Evolutionary conservation across 1,140 invertebrate species (phyloP), one percentile per base, ranked within the genome.

Genomic region (Zaprionus capensis): DNA sequence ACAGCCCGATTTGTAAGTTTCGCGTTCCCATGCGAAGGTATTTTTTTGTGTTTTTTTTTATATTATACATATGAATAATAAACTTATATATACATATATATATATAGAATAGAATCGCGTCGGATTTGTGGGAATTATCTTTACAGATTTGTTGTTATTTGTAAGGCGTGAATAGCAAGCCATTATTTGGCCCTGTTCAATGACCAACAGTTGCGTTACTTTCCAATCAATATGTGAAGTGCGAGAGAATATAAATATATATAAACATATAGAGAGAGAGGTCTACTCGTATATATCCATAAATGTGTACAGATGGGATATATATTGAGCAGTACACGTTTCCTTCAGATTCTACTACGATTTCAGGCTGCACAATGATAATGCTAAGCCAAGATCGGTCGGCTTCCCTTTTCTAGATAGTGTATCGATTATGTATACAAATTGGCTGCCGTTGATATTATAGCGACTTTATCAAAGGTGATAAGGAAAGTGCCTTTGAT

Each of bases 401-500:
- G 41, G 41, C 41, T 46, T 17, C n/a, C 53, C 17, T 58, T 58
- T 63, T 57, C 70, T 26, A 53, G 17, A 58, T 49, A 53, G 22
- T 55, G 34, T 36, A 38, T 65, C 31, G 28, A 57, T 36, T 63
- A 2, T 41, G n/a, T 17, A 31, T 34, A 34, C 2, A 65, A 41
- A 62, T 57, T 31, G 67, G 36, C 26, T 70, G 58, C 59, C 72
- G 63, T 64, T 75, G 67, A 75, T 57, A 71, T 64, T 51, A 46
- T 46, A 70, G 67, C 72, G 67, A 64, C 59, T 70, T 70, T 71
- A 56, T 71, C 51, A 64, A 71, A 51, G 72, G 58, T 75, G 72
- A 75, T 75, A 75, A 75, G 59, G 67, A 75, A 71, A 75, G 72
- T 75, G 72, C 72, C 72, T 75, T 75, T 69, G 67, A 75, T 75